phyloP scores from a whole-genome alignment of 2,888 invertebrate genomes.

The Psylliodes chrysocephalus region DNA sequence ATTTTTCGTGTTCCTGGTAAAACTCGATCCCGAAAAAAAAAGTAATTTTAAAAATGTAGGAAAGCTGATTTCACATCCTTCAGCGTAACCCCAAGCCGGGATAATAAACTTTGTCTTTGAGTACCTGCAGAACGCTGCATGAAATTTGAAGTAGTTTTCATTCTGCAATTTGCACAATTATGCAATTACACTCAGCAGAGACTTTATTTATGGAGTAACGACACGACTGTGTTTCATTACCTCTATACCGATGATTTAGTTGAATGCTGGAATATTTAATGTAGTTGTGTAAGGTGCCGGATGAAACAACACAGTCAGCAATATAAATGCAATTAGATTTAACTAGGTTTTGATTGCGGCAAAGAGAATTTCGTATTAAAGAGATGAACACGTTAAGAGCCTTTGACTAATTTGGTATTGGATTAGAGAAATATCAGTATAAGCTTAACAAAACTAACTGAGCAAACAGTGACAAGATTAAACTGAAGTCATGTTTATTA shows the following conservation, averaged over 20 bases:
- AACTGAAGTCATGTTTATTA: too few relatives aligned
- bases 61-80: neutral
- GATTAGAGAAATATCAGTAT: too few relatives aligned
- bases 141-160: slow-evolving; percentile 34
- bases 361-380: too few relatives aligned
- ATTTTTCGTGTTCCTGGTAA: too few relatives aligned
- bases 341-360: too few relatives aligned
- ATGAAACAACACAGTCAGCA: too few relatives aligned
- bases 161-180: slow-evolving; percentile 38
- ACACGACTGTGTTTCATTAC: slow-evolving; percentile 31
- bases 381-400: too few relatives aligned
- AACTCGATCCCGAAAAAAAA: too few relatives aligned
- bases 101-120: slow-evolving; percentile 31
- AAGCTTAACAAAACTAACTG: too few relatives aligned
- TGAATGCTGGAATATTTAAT: slow-evolving; percentile 3
- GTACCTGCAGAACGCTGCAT: slow-evolving; percentile 25
- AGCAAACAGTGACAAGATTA: too few relatives aligned
- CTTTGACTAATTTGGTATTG: too few relatives aligned
- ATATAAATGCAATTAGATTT: too few relatives aligned
- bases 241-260: slow-evolving; percentile 11
- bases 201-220: slow-evolving; percentile 38
- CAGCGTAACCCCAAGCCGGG: neutral
- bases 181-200: slow-evolving; percentile 34
- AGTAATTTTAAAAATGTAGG: neutral
- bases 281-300: neutral